These are phyloP conservation scores for Microtus oregoni DNA, from an alignment of 2,113 vertebrate genomes.

Conservation along the genomic window DNA sequence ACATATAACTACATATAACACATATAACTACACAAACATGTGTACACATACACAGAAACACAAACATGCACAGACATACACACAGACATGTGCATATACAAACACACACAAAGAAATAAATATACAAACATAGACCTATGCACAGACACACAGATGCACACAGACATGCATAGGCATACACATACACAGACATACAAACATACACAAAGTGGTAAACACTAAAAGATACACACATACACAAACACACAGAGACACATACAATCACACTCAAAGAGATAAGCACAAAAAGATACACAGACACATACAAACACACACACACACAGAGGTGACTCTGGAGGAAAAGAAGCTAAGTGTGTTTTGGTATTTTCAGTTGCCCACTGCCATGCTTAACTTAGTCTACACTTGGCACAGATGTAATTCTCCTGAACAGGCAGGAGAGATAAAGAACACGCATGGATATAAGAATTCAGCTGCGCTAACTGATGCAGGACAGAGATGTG, in stretches of 20 bases:
- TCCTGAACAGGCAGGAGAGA: neutral
- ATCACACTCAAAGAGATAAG: neutral
- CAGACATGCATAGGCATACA: neutral
- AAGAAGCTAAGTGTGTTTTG: neutral
- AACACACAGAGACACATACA: neutral
- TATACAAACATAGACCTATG: neutral
- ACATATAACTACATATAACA: too few relatives aligned
- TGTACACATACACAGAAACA: neutral
- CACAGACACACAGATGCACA: neutral
- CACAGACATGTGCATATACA: neutral
- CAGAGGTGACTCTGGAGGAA: neutral
- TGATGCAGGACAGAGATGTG: neutral
- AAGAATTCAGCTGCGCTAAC: too few relatives aligned
- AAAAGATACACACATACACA: neutral
- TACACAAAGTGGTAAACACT: neutral
- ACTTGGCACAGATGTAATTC: neutral
- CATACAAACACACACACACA: neutral
- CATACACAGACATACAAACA: neutral
- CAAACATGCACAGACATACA: neutral
- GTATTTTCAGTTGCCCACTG: neutral
- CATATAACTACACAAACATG: neutral
- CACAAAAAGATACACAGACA: neutral
- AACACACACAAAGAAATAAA: neutral
- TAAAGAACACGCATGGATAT: accelerated
- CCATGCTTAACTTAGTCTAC: neutral